phyloP scores from a whole-genome alignment of 1,140 invertebrate species.

The Drosophila watanabei region DNA sequence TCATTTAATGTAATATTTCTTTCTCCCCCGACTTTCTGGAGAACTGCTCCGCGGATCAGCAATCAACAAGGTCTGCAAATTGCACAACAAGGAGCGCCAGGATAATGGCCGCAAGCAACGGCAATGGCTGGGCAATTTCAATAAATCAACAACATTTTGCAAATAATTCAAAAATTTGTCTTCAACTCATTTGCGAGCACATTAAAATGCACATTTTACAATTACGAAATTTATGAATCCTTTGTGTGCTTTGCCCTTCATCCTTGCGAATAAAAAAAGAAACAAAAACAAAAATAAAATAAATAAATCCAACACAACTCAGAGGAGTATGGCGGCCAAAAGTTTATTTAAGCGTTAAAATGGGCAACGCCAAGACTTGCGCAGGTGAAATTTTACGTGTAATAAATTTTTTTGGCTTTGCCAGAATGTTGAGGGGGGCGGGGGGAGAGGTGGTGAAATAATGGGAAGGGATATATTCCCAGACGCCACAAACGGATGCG shows the following conservation, averaged over 20 bases:
- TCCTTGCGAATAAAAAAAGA: neutral
- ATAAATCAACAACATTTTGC: constrained; percentile 57
- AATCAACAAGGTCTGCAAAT: constrained; percentile 55
- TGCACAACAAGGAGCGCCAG: constrained; percentile 10
- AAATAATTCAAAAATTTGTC: constrained; percentile 58
- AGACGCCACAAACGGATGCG: constrained; percentile 58
- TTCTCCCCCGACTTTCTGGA: neutral
- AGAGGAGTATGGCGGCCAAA: constrained; percentile 31
- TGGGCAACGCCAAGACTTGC: constrained; percentile 37
- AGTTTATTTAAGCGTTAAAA: constrained; percentile 71
- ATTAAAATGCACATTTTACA: constrained; percentile 63
- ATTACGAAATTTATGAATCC: constrained; percentile 75
- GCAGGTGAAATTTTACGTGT: constrained; percentile 71
- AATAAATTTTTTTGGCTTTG: constrained; percentile 74
- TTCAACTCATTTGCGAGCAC: constrained; percentile 60
- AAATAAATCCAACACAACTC: constrained; percentile 11
- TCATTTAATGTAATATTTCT: constrained; percentile 8
- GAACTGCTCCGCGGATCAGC: constrained; percentile 46
- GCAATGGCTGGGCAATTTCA: constrained; percentile 46
- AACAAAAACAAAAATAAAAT: neutral
- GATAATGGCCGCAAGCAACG: constrained; percentile 16
- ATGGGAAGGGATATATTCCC: constrained; percentile 18
- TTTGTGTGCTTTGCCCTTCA: constrained; percentile 33
- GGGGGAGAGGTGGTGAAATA: neutral
- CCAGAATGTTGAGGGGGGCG: constrained; percentile 31